These are phyloP conservation scores for Ophiodon elongatus DNA, from an alignment of 2,113 vertebrate species.

Conservation along the genomic window DNA sequence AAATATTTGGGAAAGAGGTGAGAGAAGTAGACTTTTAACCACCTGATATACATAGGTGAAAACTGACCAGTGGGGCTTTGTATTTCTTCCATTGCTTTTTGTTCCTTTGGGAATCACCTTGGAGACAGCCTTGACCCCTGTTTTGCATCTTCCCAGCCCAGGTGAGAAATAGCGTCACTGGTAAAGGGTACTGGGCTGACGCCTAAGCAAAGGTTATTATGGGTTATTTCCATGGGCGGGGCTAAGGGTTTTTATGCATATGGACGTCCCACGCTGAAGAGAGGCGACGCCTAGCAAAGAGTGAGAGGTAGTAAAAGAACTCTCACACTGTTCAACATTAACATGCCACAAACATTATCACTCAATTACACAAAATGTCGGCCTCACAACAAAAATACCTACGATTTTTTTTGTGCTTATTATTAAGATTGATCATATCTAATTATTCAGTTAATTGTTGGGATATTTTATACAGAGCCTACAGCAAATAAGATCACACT, in stretches of 20 bases:
- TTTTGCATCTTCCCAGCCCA: conserved; percentile 12
- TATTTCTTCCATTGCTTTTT: not conserved
- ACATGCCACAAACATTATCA: not conserved
- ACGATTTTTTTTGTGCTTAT: not conserved
- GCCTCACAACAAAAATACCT: not conserved
- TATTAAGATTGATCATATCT: not conserved
- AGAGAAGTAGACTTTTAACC: not conserved
- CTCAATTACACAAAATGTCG: not conserved
- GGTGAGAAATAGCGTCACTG: conserved; percentile 37
- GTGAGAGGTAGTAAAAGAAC: rapidly evolving
- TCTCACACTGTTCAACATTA: conserved; percentile 11
- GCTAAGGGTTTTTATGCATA: not conserved
- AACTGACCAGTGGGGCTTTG: not conserved
- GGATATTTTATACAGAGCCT: not conserved
- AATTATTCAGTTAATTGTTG: not conserved
- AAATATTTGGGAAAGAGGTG: not conserved
- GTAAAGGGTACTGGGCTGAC: conserved; percentile 22
- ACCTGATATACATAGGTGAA: not conserved
- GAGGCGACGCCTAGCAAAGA: conserved; percentile 27
- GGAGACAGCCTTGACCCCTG: conserved; percentile 5
- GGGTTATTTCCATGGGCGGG: conserved; percentile 53
- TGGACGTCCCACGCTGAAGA: conserved; percentile 41
- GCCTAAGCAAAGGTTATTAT: conserved; percentile 66
- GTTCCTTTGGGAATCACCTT: not conserved
- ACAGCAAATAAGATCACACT: not conserved